A percentile compares a stretch with the other conserved stretches of the same genome.
These are phyloP conservation scores for Atlantisia rogersi DNA, from an alignment of 2,113 vertebrate genomes.

Conservation along the genomic window DNA sequence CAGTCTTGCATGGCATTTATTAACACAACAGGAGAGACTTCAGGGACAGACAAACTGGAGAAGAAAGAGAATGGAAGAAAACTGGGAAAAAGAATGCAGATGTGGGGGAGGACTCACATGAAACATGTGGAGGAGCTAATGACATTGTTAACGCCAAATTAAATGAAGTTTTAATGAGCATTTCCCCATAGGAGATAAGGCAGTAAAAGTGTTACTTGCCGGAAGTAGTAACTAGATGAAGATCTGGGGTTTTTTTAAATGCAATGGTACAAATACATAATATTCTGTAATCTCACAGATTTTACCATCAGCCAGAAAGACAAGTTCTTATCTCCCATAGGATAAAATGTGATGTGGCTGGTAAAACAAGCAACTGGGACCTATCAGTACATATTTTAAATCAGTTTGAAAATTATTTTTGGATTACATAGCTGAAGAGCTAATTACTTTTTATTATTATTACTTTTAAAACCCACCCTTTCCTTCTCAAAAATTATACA, in stretches of 20 bases:
- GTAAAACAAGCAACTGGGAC: not conserved
- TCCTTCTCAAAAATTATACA: not conserved
- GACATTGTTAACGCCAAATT: constrained; percentile 33
- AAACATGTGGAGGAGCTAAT: constrained; percentile 27
- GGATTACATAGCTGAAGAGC: rapidly evolving
- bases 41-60: not conserved
- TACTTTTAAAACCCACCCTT: not conserved
- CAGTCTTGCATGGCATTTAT: not conserved
- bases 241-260: not conserved
- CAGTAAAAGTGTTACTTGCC: not conserved
- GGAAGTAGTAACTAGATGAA: not conserved
- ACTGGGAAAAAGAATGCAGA: not conserved
- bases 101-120: constrained; percentile 23
- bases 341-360: not conserved
- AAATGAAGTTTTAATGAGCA: constrained; percentile 32
- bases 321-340: not conserved
- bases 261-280: not conserved
- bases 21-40: not conserved
- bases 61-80: not conserved
- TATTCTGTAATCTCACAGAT: not conserved
- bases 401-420: not conserved
- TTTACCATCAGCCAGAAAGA: not conserved
- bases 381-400: not conserved
- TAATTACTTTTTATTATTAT: not conserved
- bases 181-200: not conserved